phyloP scores from a whole-genome alignment of 2,797 vertebrate species.

The Macropus fuliginosus region DNA sequence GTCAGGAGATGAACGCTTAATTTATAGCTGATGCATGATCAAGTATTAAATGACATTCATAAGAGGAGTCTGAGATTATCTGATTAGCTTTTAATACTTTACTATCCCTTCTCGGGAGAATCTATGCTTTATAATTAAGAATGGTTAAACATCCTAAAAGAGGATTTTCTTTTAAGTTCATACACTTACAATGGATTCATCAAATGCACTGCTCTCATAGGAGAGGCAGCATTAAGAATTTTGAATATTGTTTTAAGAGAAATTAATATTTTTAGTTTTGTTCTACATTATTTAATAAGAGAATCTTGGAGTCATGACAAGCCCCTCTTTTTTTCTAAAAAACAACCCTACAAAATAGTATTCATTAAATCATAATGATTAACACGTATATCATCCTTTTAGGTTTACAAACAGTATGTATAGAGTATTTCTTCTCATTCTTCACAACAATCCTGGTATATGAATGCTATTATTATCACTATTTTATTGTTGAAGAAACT shows the following conservation, averaged over 20 bases:
- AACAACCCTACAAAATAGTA: conserved; percentile 11
- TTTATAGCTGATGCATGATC: conserved; percentile 63
- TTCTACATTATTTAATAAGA: conserved; percentile 27
- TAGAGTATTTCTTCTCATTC: background rate
- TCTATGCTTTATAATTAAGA: conserved; percentile 60
- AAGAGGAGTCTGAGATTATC: conserved; percentile 47
- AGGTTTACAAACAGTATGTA: background rate
- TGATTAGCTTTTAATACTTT: conserved; percentile 67
- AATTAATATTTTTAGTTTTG: background rate
- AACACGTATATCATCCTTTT: background rate
- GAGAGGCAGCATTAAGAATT: conserved; percentile 28
- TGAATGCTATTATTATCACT: too few relatives aligned
- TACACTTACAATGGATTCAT: conserved; percentile 3
- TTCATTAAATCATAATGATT: background rate
- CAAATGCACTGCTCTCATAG: background rate
- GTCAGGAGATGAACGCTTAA: conserved; percentile 38
- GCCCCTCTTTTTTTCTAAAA: conserved; percentile 14
- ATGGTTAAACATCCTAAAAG: conserved; percentile 37
- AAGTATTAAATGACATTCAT: conserved; percentile 54
- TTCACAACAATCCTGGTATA: background rate
- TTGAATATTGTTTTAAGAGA: conserved; percentile 11
- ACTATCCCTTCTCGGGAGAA: conserved; percentile 46
- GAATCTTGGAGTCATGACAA: background rate
- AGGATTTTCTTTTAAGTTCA: conserved; percentile 23
- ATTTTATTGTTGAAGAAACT: too few relatives aligned